phyloP scores from a whole-genome alignment of 2,888 invertebrate species.

The Eulithis prunata region DNA sequence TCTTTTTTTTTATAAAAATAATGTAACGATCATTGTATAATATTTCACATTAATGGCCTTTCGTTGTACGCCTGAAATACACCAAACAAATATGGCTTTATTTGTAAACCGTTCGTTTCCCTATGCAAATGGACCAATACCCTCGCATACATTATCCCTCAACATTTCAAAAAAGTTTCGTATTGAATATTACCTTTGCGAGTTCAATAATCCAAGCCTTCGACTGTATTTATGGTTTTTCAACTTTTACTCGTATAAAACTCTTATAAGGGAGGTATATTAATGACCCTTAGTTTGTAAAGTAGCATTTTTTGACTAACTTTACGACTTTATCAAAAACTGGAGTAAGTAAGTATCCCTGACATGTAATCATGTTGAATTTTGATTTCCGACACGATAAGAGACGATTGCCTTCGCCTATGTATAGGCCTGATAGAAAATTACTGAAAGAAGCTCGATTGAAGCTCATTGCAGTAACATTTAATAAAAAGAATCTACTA shows the following conservation, averaged over 20 bases:
- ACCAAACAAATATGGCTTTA: constrained; percentile 5
- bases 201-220: neutral
- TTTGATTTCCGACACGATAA: neutral
- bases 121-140: constrained; percentile 1
- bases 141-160: constrained; percentile 5
- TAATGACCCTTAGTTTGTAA: constrained; percentile 1
- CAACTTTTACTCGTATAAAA: neutral
- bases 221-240: constrained; percentile 6
- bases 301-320: neutral
- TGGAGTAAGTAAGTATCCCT: neutral
- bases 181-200: constrained; percentile 2
- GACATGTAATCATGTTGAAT: neutral
- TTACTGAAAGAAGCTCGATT: too few species aligned
- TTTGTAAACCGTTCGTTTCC: neutral
- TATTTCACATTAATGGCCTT: neutral
- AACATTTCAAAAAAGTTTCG: constrained; percentile 4
- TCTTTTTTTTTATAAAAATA: too few species aligned
- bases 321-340: neutral
- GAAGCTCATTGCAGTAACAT: too few species aligned
- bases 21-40: too few species aligned
- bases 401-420: neutral
- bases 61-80: neutral
- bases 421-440: too few species aligned
- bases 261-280: neutral
- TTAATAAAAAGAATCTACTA: too few species aligned